Evolutionary conservation across 2,888 invertebrate species (phyloP).

Genomic region (Mycogona germanica): DNA sequence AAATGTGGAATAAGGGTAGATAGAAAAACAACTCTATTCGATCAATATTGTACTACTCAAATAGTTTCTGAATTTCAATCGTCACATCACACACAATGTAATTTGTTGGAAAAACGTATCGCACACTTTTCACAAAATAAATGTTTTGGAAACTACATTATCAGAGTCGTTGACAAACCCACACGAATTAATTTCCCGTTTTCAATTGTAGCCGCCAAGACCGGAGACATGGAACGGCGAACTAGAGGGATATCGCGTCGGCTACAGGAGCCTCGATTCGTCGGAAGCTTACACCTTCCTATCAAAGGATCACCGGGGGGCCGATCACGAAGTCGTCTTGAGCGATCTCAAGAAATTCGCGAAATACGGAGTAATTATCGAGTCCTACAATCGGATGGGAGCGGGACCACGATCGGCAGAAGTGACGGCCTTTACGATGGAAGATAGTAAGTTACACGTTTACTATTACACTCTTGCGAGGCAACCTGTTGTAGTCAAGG

Average conservation of each 20-base stretch:
- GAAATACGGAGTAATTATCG: slow-evolving; percentile 26
- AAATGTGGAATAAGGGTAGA: too few relatives aligned
- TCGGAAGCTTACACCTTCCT: slow-evolving; percentile 20
- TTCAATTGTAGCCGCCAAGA: slow-evolving; percentile 32
- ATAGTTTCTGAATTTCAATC: too few relatives aligned
- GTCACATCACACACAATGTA: too few relatives aligned
- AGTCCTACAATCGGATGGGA: slow-evolving; percentile 28
- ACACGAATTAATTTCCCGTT: too few relatives aligned
- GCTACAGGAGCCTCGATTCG: slow-evolving; percentile 28
- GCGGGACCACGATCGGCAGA: slow-evolving; percentile 26
- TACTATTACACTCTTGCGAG: neutral
- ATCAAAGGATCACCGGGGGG: slow-evolving; percentile 23
- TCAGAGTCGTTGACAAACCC: too few relatives aligned
- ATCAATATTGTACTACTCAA: too few relatives aligned
- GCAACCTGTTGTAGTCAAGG: too few relatives aligned
- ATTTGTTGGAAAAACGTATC: too few relatives aligned
- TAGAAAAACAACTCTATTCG: too few relatives aligned
- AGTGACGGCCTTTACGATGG: slow-evolving; percentile 25
- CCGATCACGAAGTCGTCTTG: slow-evolving; percentile 25
- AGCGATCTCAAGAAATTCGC: slow-evolving; percentile 30
- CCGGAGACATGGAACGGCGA: slow-evolving; percentile 32
- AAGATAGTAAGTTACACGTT: slow-evolving; percentile 24
- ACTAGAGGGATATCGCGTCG: slow-evolving; percentile 37
- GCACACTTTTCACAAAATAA: too few relatives aligned
- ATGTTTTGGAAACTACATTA: too few relatives aligned